These are phyloP conservation scores for Talpa occidentalis DNA, from an alignment of 2,113 vertebrate genomes.

Conservation along the genomic window DNA sequence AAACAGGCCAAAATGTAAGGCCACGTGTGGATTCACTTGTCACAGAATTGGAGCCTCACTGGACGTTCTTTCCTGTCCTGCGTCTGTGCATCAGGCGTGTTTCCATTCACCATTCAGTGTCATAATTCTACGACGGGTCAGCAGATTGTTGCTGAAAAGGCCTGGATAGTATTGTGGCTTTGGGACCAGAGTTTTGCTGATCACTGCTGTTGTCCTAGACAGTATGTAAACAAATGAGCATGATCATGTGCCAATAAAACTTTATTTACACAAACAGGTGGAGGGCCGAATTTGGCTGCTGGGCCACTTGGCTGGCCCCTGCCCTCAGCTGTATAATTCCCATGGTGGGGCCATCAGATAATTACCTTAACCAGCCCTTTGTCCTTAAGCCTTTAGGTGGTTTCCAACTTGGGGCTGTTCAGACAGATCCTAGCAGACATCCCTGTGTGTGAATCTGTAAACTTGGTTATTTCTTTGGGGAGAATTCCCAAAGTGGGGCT, in stretches of 20 bases:
- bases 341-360: not conserved
- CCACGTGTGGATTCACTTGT: fast-evolving
- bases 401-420: not conserved
- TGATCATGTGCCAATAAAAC: not conserved
- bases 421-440: not conserved
- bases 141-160: not conserved
- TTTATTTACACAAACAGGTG: not conserved
- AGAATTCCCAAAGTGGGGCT: not conserved
- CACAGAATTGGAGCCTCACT: fast-evolving
- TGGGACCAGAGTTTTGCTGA: fast-evolving
- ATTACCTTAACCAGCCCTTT: not conserved
- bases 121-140: fast-evolving
- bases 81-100: fast-evolving
- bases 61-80: fast-evolving
- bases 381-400: not conserved
- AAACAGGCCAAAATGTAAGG: no score
- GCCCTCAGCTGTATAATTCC: not conserved
- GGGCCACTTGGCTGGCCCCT: not conserved
- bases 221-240: not conserved
- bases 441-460: not conserved
- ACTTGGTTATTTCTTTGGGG: not conserved
- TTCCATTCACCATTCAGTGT: not conserved
- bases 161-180: no score
- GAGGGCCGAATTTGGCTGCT: not conserved
- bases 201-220: not conserved